Percentiles rank a stretch among this genome's conserved stretches.
These are phyloP conservation scores for Prionace glauca DNA, from an alignment of 2,797 vertebrate species.

Conservation along the genomic window DNA sequence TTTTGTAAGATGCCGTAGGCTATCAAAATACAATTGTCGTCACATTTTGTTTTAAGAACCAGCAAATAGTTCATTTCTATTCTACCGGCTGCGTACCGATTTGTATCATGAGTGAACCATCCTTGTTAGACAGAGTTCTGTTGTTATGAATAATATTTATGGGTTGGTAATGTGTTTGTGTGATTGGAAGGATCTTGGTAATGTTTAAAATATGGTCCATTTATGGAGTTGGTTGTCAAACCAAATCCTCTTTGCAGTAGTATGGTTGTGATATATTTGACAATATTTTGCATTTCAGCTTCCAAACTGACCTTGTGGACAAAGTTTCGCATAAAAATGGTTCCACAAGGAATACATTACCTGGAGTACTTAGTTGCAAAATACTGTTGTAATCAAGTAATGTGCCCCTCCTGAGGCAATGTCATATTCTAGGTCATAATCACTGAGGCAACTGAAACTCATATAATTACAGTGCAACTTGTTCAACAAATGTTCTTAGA, in stretches of 20 bases:
- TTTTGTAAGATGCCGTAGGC: neutral
- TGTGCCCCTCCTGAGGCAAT: neutral
- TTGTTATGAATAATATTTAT: neutral
- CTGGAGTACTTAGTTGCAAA: neutral
- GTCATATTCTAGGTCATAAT: neutral
- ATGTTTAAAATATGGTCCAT: neutral
- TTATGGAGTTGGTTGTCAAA: neutral
- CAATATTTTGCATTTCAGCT: neutral
- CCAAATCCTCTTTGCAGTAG: neutral
- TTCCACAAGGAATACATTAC: neutral
- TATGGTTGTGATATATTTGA: neutral
- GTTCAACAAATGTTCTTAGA: neutral
- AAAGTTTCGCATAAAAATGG: neutral
- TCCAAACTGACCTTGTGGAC: neutral
- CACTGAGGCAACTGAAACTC: neutral
- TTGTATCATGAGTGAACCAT: neutral
- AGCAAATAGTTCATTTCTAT: neutral
- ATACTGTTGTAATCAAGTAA: neutral
- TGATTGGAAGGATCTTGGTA: neutral
- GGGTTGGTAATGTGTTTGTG: neutral
- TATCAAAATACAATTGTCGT: neutral
- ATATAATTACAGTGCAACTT: neutral
- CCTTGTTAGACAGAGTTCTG: neutral
- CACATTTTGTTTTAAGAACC: slow-evolving; percentile 5
- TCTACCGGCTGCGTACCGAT: neutral